Percentiles rank a stretch among this genome's conserved stretches.
phyloP scores from a whole-genome alignment of 1,140 invertebrate genomes.

The Anthonomus grandis region DNA sequence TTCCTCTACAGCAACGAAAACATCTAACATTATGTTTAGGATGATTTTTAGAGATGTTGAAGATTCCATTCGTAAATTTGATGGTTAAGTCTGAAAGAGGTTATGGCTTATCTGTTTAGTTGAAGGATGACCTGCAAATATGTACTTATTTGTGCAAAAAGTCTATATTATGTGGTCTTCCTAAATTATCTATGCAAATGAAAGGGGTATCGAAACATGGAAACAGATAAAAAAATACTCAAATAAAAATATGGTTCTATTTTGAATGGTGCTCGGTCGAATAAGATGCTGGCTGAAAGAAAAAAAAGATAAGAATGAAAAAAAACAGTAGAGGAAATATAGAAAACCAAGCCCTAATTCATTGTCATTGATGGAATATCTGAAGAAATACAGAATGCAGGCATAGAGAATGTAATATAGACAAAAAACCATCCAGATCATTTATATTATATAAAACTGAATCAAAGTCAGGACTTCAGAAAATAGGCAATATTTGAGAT shows the following conservation, averaged over 20 bases:
- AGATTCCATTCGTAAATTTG: slow-evolving; percentile 29
- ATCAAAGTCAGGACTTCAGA: too few relatives aligned
- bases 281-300: slow-evolving; percentile 29
- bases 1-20: too few relatives aligned
- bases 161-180: too few relatives aligned
- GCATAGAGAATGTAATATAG: too few relatives aligned
- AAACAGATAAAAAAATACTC: slow-evolving; percentile 31
- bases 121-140: not conserved
- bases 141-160: slow-evolving; percentile 31
- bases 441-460: too few relatives aligned
- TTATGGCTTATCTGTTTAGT: slow-evolving; percentile 37
- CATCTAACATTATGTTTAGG: too few relatives aligned
- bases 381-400: not conserved
- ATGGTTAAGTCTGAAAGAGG: slow-evolving; percentile 33
- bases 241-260: slow-evolving; percentile 30
- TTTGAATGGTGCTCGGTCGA: slow-evolving; percentile 23
- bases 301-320: slow-evolving; percentile 35
- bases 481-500: too few relatives aligned
- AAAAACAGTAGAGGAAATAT: slow-evolving; percentile 30
- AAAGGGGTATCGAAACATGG: slow-evolving; percentile 31
- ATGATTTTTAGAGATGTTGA: slow-evolving; percentile 30
- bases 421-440: too few relatives aligned
- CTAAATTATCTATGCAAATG: too few relatives aligned
- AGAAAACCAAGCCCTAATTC: slow-evolving; percentile 32
- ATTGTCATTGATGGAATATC: slow-evolving; percentile 24